These are phyloP conservation scores for Lymantria monacha DNA, from an alignment of 2,888 invertebrate genomes.

Conservation along the genomic window DNA sequence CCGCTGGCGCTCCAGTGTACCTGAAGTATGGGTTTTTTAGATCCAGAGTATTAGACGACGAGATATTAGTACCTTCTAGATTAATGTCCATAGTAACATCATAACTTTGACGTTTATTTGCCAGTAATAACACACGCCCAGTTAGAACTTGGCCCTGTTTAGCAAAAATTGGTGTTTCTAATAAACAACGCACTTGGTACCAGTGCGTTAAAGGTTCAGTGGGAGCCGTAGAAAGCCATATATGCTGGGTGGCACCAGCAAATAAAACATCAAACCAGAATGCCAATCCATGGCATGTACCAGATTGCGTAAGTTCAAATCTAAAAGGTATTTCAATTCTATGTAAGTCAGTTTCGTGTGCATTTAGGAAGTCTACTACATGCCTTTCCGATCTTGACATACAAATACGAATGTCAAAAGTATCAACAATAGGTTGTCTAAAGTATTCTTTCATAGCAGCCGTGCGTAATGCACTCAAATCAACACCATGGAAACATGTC, in stretches of 20 bases:
- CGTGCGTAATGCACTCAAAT: slow-evolving; percentile 94
- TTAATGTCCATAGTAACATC: slow-evolving; percentile 98
- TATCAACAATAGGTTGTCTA: slow-evolving; percentile 98
- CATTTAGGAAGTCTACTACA: slow-evolving; percentile 95
- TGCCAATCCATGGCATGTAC: slow-evolving; percentile 97
- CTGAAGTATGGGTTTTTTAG: slow-evolving; percentile 99
- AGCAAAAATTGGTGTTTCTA: slow-evolving; percentile 96
- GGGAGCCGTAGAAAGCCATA: slow-evolving; percentile 98
- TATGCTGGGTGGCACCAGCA: slow-evolving; percentile 92
- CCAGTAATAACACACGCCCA: slow-evolving; percentile 93
- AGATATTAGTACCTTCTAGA: slow-evolving; percentile 93
- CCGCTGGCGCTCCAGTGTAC: slow-evolving; percentile 95
- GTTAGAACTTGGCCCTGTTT: slow-evolving; percentile 96
- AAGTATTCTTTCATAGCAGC: slow-evolving; percentile 99
- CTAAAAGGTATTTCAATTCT: slow-evolving; percentile 97
- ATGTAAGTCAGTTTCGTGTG: slow-evolving; percentile 96
- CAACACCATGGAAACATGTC: slow-evolving; percentile 98
- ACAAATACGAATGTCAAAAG: slow-evolving; percentile 98
- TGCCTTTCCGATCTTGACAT: slow-evolving; percentile 96
- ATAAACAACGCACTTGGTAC: slow-evolving; percentile 98
- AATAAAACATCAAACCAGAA: slow-evolving; percentile 99
- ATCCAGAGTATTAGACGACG: slow-evolving; percentile 95
- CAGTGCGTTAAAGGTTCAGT: slow-evolving; percentile 99
- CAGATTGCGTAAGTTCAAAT: slow-evolving; percentile 95
- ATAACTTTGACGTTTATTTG: slow-evolving; percentile 98